Evolutionary conservation across 2,888 invertebrate species (phyloP).

Genomic region (Plebejus melissa): DNA sequence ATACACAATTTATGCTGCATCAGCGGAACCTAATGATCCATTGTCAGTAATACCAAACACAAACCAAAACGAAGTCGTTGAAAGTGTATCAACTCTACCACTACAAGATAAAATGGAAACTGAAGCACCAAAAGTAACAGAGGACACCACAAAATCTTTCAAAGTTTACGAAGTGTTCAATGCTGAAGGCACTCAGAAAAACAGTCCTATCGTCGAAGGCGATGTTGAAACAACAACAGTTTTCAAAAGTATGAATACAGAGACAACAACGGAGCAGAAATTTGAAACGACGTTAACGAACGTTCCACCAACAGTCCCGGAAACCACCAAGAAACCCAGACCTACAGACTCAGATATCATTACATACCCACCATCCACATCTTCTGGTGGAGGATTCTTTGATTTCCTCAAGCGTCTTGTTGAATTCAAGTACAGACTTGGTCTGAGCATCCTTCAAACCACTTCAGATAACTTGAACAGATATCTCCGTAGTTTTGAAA

Average conservation of each 20-base stretch:
- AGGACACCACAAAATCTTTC: slow-evolving; percentile 59
- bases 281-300: slow-evolving; percentile 61
- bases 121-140: slow-evolving; percentile 51
- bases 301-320: slow-evolving; percentile 47
- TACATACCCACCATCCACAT: slow-evolving; percentile 58
- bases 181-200: slow-evolving; percentile 45
- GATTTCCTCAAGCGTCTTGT: slow-evolving; percentile 81
- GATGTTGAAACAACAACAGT: slow-evolving; percentile 51
- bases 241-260: slow-evolving; percentile 53
- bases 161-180: slow-evolving; percentile 64
- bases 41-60: slow-evolving; percentile 42
- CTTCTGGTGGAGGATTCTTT: slow-evolving; percentile 66
- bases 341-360: slow-evolving; percentile 53
- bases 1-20: slow-evolving; percentile 50
- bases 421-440: slow-evolving; percentile 83
- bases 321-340: slow-evolving; percentile 43
- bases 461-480: slow-evolving; percentile 83
- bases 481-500: slow-evolving; percentile 81
- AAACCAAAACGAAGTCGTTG: slow-evolving; percentile 51
- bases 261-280: slow-evolving; percentile 61
- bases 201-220: slow-evolving; percentile 41
- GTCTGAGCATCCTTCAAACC: slow-evolving; percentile 82
- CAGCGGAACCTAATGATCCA: slow-evolving; percentile 46
- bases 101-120: slow-evolving; percentile 48
- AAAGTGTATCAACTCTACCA: slow-evolving; percentile 67